Base-by-base conservation (phyloP, 2,797 vertebrate species). In the Poeciliopsis paucimaculata region DNA sequence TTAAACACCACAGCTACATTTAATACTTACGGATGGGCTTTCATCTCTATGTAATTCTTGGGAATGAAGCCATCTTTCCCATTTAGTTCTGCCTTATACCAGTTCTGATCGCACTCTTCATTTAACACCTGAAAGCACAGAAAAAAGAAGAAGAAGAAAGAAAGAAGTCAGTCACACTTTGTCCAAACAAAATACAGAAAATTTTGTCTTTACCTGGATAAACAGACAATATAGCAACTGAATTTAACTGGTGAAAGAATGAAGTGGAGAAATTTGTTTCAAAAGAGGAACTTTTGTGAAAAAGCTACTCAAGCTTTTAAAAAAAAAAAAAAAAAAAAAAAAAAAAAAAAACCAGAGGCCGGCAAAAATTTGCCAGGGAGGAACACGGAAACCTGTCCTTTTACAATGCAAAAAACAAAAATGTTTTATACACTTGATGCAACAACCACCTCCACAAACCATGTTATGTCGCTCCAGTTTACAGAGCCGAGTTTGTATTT, bases 11-110 rank as follows among this genome's bases (percentile, higher is more conserved):
- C 2, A n/a, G 39, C 45, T 11, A 9, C n/a, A n/a, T 2, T 10
- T 5, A 28, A 78, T 93, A 98, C 98, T 99, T 95, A 99, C 98
- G 97, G 97, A 93, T 99, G 98, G 73, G 98, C 96, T 92, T 99
- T 99, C 98, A 99, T 99, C 96, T 99, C 98, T 92, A 99, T 99
- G 94, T 99, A 99, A 91, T 99, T 99, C 97, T 99, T 99, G 90
- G 98, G 98, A 88, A 99, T 99, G 95, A 99, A 99, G 92, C 98
- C 98, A 0, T 99, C 98, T 94, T 99, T 99, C 86, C 98, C 98
- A 12, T 98, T 98, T 82, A 99, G 97, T 82, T 99, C 98, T 87
- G 98, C 98, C 91, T 99, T 99, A 95, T 99, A 99, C 98, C 98
- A 99, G 93, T 99, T 99, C 95, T 99, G 98, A 95, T 99, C 98